Base-by-base conservation (phyloP, 1,140 invertebrate genomes). In the Ptiloglossa arizonensis region DNA sequence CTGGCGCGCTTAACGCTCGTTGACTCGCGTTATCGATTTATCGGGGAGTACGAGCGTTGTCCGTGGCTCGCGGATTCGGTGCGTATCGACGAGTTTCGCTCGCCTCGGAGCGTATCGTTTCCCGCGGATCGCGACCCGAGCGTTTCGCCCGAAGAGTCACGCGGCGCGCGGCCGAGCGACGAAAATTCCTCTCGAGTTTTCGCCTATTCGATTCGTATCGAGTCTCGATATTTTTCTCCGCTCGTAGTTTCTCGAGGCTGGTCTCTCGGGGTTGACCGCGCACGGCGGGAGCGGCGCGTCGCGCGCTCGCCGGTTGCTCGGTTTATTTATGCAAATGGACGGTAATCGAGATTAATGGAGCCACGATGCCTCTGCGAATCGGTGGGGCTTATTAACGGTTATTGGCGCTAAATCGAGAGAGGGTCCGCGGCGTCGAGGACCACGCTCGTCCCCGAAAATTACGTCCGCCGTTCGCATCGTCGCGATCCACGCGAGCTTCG, bases 11-110 rank as follows among this genome's bases (percentile, higher is more conserved):
- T 68, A 38, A 70, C 35, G 59, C 67, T 66, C 44, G 76, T 79
- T 81, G 62, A 71, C 54, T 72, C n/a, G 19, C 24, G 63, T 77
- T 38, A 24, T 50, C 52, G 17, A 64, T 71, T 41, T 32, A 50
- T 50, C 46, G 13, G 4, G 15, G 62, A 46, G 4, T 27, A 11
- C 41, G 22, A 56, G 15, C 54, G 54, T 29, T 57, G 24, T 1
- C 17, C 5, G 5, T 13, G 13, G 54, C 15, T 57, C 24, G 41
- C 11, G 5, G 59, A 62, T 62, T 41, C 17, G 22, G 35, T 22
- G 8, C 19, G 6, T n/a, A 24, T 13, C 59, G 22, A 62, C 44
- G 11, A 13, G 9, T 38, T 9, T 32, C 17, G 67, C 56, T 38
- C 32, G 0, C 17, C 17, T 29, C 27, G 11, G 38, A 38, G 69